Base-by-base conservation (phyloP, 2,113 vertebrate species). In the Crotalus tigris region DNA sequence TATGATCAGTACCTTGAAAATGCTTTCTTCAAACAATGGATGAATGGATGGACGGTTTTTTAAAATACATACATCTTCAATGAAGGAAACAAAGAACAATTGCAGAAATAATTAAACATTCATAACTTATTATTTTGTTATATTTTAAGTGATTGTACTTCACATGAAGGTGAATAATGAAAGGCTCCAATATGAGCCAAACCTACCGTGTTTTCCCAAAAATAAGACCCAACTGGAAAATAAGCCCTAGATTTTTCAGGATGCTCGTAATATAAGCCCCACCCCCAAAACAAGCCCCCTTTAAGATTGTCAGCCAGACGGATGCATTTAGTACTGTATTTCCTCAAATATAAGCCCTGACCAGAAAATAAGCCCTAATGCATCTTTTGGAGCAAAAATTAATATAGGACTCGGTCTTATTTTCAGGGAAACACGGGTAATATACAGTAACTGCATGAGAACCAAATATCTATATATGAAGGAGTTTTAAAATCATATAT, bases 51-150 rank as follows among this genome's bases (percentile, higher is more conserved):
- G 95, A 57, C 29, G 5, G 26, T 13, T n/a, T 97, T 91, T 96
- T 97, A 95, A 96, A 96, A 95, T 95, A 94, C 2, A 88, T 54
- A 96, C 96, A 97, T 96, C 96, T 94, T 94, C 61, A 46, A 96
- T 95, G 96, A 97, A 54, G 94, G 94, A 95, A 51, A 6, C 12
- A 39, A 15, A 81, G 94, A 96, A 94, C 90, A 93, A 96, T 95
- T 89, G 96, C 93, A 92, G 5, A 29, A 96, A 94, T 89, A 96
- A 97, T 97, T 97, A 96, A 97, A 96, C 95, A 81, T 95, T 95
- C 94, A 93, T 94, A 95, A 95, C 95, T 97, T 96, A 97, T 97
- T 97, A 96, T 96, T 97, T 94, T 92, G 95, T 26, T 96, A 96
- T 96, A 93, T 94, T 95, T 95, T 92, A 94, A 96, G 81, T 54